Evolutionary conservation across 2,113 vertebrate species (phyloP), one percentile per base, ranked within the genome.

Genomic region (Brachypteracias leptosomus): DNA sequence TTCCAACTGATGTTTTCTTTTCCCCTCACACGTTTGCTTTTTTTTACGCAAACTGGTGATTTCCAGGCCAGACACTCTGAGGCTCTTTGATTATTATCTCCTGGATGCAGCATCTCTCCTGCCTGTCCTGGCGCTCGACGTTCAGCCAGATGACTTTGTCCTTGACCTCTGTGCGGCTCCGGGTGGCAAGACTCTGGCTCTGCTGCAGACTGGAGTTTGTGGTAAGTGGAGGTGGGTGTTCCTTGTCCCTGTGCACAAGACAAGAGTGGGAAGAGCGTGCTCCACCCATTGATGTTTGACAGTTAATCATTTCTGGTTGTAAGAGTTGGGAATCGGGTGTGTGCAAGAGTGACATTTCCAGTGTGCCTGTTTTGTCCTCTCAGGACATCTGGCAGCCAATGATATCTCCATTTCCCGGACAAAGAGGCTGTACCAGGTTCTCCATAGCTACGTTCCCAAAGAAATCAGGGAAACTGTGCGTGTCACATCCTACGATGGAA

Each of bases 161-260:
- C 98, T 99, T 13, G 99, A 99, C 84, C 98, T 99, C 16, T 99
- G 99, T 88, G 99, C 99, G 0, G 99, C 99, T 58, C 99, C 99
- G 0, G 99, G 99, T 71, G 99, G 99, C 13, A 99, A 99, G 95
- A 98, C 98, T 9, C 92, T 99, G 92, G 98, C 99, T 55, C 94
- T 99, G 86, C 98, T 99, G 79, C 99, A 99, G 97, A 98, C 98
- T 13, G 98, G 98, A 47, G 73, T 96, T 93, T 98, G 99, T 85
- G 91, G 99, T 99, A 97, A 97, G 98, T 95, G 59, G 40, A 36
- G 55, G 15, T 26, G n/a, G n/a, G 13, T 21, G 47, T 55, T 86
- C 35, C 62, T 33, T 29, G 21, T n/a, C 51, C 19, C 40, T 0
- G 0, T 51, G 28, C 3, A 1, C 46, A 8, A 57, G 82, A 44